phyloP scores from a whole-genome alignment of 1,140 invertebrate genomes.

The Tetramorium parvispinum region DNA sequence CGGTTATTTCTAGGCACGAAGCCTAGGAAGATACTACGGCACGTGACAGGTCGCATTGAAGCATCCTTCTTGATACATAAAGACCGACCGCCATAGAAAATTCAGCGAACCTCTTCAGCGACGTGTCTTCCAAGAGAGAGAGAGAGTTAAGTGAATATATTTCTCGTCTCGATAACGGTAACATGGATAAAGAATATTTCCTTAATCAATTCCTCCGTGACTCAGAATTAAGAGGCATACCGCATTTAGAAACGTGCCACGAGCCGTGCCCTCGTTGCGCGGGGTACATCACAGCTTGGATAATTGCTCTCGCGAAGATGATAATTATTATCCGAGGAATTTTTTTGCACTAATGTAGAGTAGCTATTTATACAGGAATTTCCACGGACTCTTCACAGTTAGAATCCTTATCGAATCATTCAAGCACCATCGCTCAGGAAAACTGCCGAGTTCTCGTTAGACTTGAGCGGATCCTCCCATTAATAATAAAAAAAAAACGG shows the following conservation, averaged over 20 bases:
- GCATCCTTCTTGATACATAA: neutral
- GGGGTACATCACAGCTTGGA: neutral
- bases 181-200: neutral
- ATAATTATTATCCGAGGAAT: constrained; percentile 6
- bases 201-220: constrained; percentile 1
- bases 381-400: constrained; percentile 22
- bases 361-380: constrained; percentile 19
- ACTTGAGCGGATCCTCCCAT: neutral
- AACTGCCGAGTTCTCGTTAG: constrained; percentile 22
- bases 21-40: neutral
- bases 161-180: constrained; percentile 32
- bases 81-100: constrained; percentile 3
- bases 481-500: neutral
- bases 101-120: neutral
- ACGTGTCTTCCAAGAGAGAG: neutral
- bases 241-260: neutral
- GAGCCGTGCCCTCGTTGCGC: neutral
- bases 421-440: constrained; percentile 16
- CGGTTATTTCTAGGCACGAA: constrained; percentile 8
- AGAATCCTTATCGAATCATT: constrained; percentile 13
- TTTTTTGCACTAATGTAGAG: neutral
- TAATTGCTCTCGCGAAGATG: constrained; percentile 10
- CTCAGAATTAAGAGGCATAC: neutral
- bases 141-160: neutral
- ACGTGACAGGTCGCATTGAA: constrained; percentile 1